Conservation (phyloP, 2,888 invertebrate genomes). For the Linnaemya tessellans region DNA sequence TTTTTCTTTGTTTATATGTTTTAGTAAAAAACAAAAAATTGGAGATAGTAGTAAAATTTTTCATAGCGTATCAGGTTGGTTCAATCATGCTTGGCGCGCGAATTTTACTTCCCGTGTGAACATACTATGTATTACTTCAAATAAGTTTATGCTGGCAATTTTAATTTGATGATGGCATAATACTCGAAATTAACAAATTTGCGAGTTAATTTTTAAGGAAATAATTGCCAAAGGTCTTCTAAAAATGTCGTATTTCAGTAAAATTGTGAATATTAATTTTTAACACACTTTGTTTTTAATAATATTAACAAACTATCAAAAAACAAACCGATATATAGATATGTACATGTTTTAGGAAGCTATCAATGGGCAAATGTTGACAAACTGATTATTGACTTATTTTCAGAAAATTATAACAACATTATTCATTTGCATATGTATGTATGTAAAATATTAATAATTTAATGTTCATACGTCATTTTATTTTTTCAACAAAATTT, state of each 20-base stretch:
- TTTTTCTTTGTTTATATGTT: too few species aligned
- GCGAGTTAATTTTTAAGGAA: background rate
- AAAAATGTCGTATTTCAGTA: conserved; percentile 2
- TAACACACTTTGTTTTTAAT: conserved; percentile 34
- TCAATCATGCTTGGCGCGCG: too few species aligned
- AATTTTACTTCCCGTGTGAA: too few species aligned
- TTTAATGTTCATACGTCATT: too few species aligned
- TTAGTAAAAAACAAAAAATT: too few species aligned
- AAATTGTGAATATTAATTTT: conserved; percentile 10
- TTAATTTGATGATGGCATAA: background rate
- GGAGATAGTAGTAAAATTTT: too few species aligned
- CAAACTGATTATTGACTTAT: background rate
- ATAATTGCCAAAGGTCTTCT: conserved; percentile 13
- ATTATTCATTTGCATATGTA: too few species aligned
- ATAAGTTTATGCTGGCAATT: background rate
- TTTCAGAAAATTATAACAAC: background rate
- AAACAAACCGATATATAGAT: conserved; percentile 68
- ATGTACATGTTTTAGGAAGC: conserved; percentile 8
- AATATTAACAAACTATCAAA: conserved; percentile 46
- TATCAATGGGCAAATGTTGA: background rate
- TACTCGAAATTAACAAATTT: background rate
- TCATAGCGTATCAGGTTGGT: too few species aligned
- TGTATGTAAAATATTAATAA: too few species aligned
- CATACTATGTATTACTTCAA: too few species aligned
- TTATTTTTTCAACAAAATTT: too few species aligned